Evolutionary conservation across 2,888 invertebrate species (phyloP).

Genomic region (Imbricaverruca yamaguchii): DNA sequence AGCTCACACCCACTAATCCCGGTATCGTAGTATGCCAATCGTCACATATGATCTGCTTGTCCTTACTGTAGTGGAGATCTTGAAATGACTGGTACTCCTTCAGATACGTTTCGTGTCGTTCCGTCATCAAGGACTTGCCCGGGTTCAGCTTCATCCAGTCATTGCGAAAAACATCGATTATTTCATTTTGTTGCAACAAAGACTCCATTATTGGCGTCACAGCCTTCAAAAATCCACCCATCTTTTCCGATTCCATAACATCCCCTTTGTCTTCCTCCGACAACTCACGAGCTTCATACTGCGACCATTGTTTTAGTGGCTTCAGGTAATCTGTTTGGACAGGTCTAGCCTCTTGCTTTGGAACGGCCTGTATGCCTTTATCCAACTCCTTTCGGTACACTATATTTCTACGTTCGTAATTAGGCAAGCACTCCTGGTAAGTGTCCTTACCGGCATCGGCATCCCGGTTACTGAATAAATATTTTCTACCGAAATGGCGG

Average conservation of each 20-base stretch:
- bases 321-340: background rate
- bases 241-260: too few species aligned
- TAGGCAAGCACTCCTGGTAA: background rate
- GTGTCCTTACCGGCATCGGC: background rate
- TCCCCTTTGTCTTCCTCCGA: background rate
- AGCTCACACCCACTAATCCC: background rate
- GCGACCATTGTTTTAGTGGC: background rate
- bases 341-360: background rate
- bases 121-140: background rate
- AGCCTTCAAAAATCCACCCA: too few species aligned
- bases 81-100: slow-evolving; percentile 16
- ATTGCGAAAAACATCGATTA: background rate
- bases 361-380: slow-evolving; percentile 1
- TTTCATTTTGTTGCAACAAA: too few species aligned
- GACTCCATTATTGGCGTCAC: too few species aligned
- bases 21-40: slow-evolving; percentile 1
- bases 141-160: background rate
- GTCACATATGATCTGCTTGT: slow-evolving; percentile 17
- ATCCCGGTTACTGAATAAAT: background rate
- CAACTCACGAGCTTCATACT: background rate
- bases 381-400: background rate
- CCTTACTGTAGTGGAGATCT: slow-evolving; percentile 5
- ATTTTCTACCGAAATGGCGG: background rate
- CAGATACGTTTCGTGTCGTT: background rate
- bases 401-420: background rate